phyloP scores from a whole-genome alignment of 2,797 vertebrate species.

The Ctenopoma kingsleyae region DNA sequence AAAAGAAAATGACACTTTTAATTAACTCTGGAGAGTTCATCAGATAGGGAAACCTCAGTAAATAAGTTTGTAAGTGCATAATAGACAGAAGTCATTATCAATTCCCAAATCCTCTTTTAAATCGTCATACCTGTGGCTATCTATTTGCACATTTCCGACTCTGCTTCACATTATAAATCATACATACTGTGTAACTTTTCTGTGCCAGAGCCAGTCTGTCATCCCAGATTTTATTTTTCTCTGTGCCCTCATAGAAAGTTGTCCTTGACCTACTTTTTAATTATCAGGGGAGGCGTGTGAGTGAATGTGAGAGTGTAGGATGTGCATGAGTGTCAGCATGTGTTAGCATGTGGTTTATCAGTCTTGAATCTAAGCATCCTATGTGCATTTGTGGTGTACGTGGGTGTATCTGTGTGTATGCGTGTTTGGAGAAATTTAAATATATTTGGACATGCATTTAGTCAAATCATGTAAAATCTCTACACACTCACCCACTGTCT shows the following conservation, averaged over 20 bases:
- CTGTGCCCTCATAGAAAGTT: conserved; percentile 64
- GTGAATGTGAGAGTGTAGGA: conserved; percentile 52
- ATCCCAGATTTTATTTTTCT: conserved; percentile 58
- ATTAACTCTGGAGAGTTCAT: conserved; percentile 16
- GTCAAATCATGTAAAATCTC: conserved; percentile 43
- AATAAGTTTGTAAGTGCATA: conserved; percentile 15
- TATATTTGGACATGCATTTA: conserved; percentile 25
- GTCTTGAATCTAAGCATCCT: neutral
- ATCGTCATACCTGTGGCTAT: conserved; percentile 17
- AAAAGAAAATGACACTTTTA: conserved; percentile 32
- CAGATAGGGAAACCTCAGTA: conserved; percentile 41
- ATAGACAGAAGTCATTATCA: conserved; percentile 1
- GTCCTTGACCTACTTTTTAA: conserved; percentile 80
- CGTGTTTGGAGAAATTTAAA: neutral
- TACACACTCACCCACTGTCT: conserved; percentile 23
- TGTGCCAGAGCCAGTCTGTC: conserved; percentile 36
- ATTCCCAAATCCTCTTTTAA: conserved; percentile 13
- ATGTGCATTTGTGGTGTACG: neutral
- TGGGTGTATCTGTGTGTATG: neutral
- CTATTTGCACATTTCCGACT: conserved; percentile 50
- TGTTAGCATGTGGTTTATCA: conserved; percentile 34
- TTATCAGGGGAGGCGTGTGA: conserved; percentile 45
- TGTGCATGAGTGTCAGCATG: conserved; percentile 65
- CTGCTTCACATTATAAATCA: conserved; percentile 46
- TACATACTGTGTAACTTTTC: conserved; percentile 28